Evolutionary conservation across 2,888 invertebrate species (phyloP).

Genomic region (Quadriops clusia): DNA sequence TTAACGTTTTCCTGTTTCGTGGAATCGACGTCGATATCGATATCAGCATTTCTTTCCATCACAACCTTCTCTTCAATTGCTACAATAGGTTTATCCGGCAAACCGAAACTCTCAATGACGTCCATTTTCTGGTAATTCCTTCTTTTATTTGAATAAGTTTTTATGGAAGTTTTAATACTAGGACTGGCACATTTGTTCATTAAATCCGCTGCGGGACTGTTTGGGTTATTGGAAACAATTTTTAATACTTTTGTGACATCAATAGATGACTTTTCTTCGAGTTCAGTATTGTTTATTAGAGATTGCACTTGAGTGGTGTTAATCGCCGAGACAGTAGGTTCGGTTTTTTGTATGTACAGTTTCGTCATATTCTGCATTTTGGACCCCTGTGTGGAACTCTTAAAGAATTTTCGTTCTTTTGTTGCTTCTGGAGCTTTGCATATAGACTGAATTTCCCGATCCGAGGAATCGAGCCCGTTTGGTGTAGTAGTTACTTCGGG

Average conservation of each 20-base stretch:
- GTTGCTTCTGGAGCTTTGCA: constrained; percentile 8
- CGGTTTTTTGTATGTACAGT: constrained; percentile 8
- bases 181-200: constrained; percentile 12
- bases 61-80: constrained; percentile 14
- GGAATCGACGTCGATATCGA: constrained; percentile 15
- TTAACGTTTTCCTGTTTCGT: constrained; percentile 15
- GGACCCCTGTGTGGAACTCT: constrained; percentile 7
- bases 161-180: constrained; percentile 18
- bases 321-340: neutral
- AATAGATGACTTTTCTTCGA: constrained; percentile 12
- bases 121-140: constrained; percentile 18
- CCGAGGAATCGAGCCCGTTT: constrained; percentile 14
- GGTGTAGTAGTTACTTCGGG: constrained; percentile 9
- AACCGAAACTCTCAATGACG: constrained; percentile 26
- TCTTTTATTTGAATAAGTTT: constrained; percentile 26
- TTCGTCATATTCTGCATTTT: constrained; percentile 4
- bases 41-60: constrained; percentile 14
- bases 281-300: constrained; percentile 13
- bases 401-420: constrained; percentile 16
- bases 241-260: constrained; percentile 26
- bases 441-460: neutral
- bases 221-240: constrained; percentile 20
- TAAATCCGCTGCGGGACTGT: constrained; percentile 8
- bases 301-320: constrained; percentile 5
- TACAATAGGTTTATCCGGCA: constrained; percentile 27